Conservation (phyloP, 1,140 invertebrate species). For the Melanaphis sacchari region DNA sequence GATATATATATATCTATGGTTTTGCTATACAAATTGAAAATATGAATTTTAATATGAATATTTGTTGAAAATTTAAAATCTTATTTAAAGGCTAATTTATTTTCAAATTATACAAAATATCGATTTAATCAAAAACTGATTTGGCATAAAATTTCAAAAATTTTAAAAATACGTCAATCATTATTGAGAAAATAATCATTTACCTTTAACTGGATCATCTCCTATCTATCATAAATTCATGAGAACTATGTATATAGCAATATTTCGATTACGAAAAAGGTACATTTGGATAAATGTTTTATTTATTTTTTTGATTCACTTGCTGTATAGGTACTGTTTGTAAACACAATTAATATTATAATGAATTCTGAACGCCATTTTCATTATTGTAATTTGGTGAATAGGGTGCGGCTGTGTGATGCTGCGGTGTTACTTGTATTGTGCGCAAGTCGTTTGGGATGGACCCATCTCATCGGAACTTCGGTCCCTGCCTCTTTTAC, state of each 20-base stretch:
- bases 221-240: neutral
- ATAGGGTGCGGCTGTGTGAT: conserved; percentile 16
- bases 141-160: too few species aligned
- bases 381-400: neutral
- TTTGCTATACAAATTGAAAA: too few species aligned
- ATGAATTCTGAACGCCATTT: conserved; percentile 16
- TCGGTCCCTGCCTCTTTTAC: neutral
- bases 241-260: neutral
- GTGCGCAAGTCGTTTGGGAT: conserved; percentile 29
- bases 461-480: neutral
- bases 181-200: too few species aligned
- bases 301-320: neutral
- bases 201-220: too few species aligned
- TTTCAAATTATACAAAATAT: too few species aligned
- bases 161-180: too few species aligned
- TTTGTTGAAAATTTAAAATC: too few species aligned
- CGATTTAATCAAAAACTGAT: too few species aligned
- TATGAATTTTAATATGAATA: too few species aligned
- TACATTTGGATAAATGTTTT: neutral
- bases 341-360: neutral
- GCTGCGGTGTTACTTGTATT: conserved; percentile 13
- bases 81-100: too few species aligned
- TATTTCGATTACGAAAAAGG: neutral
- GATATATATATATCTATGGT: too few species aligned
- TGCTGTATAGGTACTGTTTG: neutral